Conservation (phyloP, 1,140 invertebrate species). For the Camponotus pennsylvanicus region DNA sequence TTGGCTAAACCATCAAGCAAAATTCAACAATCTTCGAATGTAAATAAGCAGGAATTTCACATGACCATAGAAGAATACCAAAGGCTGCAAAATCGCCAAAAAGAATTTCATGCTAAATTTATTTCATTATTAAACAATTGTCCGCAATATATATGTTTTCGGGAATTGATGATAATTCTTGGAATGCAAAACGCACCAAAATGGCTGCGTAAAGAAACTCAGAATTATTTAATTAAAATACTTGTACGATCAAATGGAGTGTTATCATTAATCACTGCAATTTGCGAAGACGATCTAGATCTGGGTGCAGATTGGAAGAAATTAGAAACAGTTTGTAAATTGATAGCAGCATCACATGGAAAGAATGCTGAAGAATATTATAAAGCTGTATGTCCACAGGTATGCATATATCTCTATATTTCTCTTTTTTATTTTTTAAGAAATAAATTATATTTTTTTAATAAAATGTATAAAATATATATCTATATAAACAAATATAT, state of each 20-base stretch:
- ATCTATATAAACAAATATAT: not conserved
- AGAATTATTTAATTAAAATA: conserved; percentile 87
- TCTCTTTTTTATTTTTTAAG: not conserved
- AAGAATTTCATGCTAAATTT: conserved; percentile 86
- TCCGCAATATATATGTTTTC: conserved; percentile 88
- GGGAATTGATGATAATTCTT: conserved; percentile 90
- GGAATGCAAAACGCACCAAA: conserved; percentile 87
- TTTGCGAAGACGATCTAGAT: conserved; percentile 88
- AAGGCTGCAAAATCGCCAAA: conserved; percentile 86
- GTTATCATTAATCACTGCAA: conserved; percentile 87
- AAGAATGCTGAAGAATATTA: conserved; percentile 86
- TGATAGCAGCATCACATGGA: conserved; percentile 88
- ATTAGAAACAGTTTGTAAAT: conserved; percentile 89
- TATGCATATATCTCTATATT: conserved; percentile 40
- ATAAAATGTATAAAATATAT: too few relatives aligned
- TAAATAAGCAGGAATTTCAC: conserved; percentile 65
- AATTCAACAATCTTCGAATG: not conserved
- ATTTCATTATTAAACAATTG: conserved; percentile 87
- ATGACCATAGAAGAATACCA: conserved; percentile 85
- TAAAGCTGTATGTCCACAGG: conserved; percentile 81
- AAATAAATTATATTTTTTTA: conserved; percentile 4
- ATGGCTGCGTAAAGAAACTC: conserved; percentile 89
- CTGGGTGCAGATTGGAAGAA: conserved; percentile 88
- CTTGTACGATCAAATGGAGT: conserved; percentile 88
- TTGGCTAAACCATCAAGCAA: conserved; percentile 87